phyloP scores from a whole-genome alignment of 1,140 invertebrate species.

The Argopecten irradians region DNA sequence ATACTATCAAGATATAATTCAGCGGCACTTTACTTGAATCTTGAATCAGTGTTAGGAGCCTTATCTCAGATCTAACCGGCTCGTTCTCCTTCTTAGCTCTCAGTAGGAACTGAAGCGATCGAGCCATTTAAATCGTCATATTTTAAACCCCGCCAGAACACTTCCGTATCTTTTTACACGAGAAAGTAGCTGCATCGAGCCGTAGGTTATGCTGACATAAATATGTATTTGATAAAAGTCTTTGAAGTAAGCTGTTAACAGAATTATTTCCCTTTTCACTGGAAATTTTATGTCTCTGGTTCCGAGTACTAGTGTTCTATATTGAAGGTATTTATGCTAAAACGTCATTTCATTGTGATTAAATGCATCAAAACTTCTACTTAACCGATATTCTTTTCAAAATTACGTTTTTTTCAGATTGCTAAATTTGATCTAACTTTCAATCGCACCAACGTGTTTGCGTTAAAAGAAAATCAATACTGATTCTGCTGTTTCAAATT shows the following conservation, averaged over 20 bases:
- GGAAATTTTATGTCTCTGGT: too few species aligned
- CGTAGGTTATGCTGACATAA: background rate
- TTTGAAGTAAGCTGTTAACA: background rate
- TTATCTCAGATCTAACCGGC: background rate
- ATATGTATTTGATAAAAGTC: background rate
- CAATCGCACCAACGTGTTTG: too few species aligned
- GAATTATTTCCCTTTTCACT: background rate
- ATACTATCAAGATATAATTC: slow-evolving; percentile 23
- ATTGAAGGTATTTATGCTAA: too few species aligned
- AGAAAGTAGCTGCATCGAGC: background rate
- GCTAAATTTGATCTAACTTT: too few species aligned
- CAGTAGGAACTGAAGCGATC: slow-evolving; percentile 6
- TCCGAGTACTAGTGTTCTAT: too few species aligned
- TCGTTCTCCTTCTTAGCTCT: background rate
- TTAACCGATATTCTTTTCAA: too few species aligned
- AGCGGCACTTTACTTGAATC: slow-evolving; percentile 7
- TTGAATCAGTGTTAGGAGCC: background rate
- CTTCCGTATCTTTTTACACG: background rate
- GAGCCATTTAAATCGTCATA: background rate
- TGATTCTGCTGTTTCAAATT: too few species aligned
- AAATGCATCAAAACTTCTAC: too few species aligned
- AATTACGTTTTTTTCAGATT: too few species aligned
- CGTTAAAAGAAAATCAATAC: too few species aligned
- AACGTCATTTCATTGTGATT: too few species aligned
- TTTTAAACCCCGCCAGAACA: background rate